Evolutionary conservation across 2,797 vertebrate genomes (phyloP), one percentile per base, ranked within the genome.

Genomic region (Valencia hispanica): DNA sequence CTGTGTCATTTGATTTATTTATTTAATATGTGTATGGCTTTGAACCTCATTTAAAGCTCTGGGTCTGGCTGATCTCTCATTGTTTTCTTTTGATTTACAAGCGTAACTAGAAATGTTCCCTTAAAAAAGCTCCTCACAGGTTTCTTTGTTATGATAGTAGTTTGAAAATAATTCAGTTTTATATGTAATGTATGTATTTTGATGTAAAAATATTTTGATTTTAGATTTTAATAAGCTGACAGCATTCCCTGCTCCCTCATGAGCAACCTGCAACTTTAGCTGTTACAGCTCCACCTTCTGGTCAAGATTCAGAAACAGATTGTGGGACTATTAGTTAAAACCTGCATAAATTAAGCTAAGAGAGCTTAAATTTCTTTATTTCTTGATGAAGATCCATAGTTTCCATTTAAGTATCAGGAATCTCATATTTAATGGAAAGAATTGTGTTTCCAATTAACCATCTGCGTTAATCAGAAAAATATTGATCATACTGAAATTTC

Each of bases 201-300:
- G 30, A 63, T 63, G 14, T 22, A 1, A 27, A 63, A 8, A 41
- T 66, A 25, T 43, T 66, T 66, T n/a, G 22, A 15, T 66, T 66
- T 43, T 10, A 43, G 30, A n/a, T 43, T 66, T 25, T 66, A n/a
- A n/a, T n/a, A 14, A 10, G 22, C 63, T 14, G 18, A 25, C 61
- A 39, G 63, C 22, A 22, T 39, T 65, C 41, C n/a, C n/a, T 51
- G 1, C 43, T 36, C 18, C 45, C 48, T 39, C 34, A 39, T 0
- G 6, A 68, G 10, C 14, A 8, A 43, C 65, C 22, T 41, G 65
- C 41, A 43, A 17, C 39, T 45, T 68, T 10, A 43, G 39, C 25
- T 68, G 5, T 45, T 27, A 45, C 25, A 68, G 65, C 65, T 45
- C 39, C 65, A 43, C 39, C 65, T 68, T 43, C 65, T 68, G 65